Evolutionary conservation across 2,113 vertebrate species (phyloP), one percentile per base, ranked within the genome.

Genomic region (human): DNA sequence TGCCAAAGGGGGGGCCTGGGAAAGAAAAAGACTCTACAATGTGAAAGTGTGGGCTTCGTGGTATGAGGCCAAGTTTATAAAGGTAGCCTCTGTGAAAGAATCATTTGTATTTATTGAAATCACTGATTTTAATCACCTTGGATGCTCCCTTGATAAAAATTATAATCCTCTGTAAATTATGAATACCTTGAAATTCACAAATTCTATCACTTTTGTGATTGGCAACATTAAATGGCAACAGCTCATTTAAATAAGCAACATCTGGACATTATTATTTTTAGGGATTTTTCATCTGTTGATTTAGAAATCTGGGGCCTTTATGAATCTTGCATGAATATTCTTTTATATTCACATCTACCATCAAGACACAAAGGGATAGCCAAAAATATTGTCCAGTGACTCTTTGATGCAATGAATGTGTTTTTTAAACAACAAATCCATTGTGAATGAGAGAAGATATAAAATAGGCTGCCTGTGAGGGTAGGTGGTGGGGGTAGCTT

Each of bases 211-310:
- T 96, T 97, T 55, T 94, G 94, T 97, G 98, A 98, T 98, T 98
- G 98, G 98, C 98, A 98, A 96, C 97, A 97, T 97, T 98, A 98
- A 98, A 98, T 98, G 97, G 97, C 96, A 98, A 84, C 66, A 93
- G 96, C 98, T 99, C 98, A 99, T 99, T 98, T 98, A 98, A 98
- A 99, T 99, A 98, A 97, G 98, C 98, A 98, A 98, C 98, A 99
- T 98, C 98, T 99, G 98, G 98, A 98, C 97, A 94, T 98, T 98
- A 98, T 98, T 98, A 98, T 98, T 99, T 98, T 99, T 98, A 98
- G 98, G 98, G 98, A 97, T 98, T 99, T 98, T 98, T 98, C 98
- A 97, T 98, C 97, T 98, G 98, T 98, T 98, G 97, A 96, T 98
- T 98, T 98, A 98, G 98, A 98, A 98, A 98, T 96, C 93, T 97